Conservation (phyloP, 2,888 invertebrate species). For the Leptarthrus brevirostris region DNA sequence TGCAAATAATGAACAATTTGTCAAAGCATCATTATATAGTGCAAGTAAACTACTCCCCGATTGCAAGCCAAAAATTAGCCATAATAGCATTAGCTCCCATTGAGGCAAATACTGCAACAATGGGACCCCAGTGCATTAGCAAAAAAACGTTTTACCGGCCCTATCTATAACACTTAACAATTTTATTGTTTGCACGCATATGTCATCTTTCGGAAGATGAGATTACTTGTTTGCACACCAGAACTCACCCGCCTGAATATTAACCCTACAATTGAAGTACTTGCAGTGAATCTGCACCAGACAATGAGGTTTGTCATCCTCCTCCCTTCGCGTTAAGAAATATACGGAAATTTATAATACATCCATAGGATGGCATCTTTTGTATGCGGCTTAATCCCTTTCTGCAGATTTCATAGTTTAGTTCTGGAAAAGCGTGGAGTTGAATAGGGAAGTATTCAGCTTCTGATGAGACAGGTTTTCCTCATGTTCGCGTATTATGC, state of each 20-base stretch:
- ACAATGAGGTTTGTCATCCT: constrained; percentile 33
- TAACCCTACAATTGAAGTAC: background rate
- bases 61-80: constrained; percentile 57
- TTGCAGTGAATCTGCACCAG: constrained; percentile 33
- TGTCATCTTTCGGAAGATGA: constrained; percentile 48
- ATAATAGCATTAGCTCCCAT: constrained; percentile 56
- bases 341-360: constrained; percentile 33
- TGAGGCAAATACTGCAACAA: constrained; percentile 52
- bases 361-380: constrained; percentile 12
- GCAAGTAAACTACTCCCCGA: constrained; percentile 54
- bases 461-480: constrained; percentile 24
- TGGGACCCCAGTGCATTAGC: constrained; percentile 47
- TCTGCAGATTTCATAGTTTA: constrained; percentile 39
- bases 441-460: constrained; percentile 31
- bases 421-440: constrained; percentile 4
- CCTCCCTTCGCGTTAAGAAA: constrained; percentile 8
- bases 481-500: constrained; percentile 46
- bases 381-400: constrained; percentile 41
- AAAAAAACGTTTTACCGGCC: constrained; percentile 51
- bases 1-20: constrained; percentile 19
- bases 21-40: constrained; percentile 37
- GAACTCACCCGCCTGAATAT: constrained; percentile 4
- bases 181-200: constrained; percentile 55
- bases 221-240: constrained; percentile 42
- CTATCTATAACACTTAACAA: constrained; percentile 57